Percentiles rank a stretch among this genome's conserved stretches.
Evolutionary conservation across 2,888 invertebrate species (phyloP).

Genomic region (Diachrysia chrysitis): DNA sequence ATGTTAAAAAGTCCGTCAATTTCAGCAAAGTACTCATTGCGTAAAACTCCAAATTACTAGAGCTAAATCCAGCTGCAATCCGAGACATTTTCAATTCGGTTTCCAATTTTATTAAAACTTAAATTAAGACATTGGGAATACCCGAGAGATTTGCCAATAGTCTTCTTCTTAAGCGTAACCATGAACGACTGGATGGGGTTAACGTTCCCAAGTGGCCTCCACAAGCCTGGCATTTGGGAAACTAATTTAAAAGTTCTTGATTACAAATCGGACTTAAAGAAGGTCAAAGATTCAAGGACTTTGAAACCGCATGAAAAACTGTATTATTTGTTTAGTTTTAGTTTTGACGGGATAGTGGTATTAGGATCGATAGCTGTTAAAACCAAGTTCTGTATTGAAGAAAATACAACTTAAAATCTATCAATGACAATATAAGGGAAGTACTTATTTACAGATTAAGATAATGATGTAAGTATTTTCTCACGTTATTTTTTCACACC

Average conservation of each 20-base stretch:
- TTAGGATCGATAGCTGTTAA: background rate
- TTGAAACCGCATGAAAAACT: constrained; percentile 10
- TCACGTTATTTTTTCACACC: too few species aligned
- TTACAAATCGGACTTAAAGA: constrained; percentile 48
- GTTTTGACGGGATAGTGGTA: background rate
- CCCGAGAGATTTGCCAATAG: constrained; percentile 2
- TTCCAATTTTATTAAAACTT: background rate
- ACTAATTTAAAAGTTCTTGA: constrained; percentile 56
- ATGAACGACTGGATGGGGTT: constrained; percentile 39
- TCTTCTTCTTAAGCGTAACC: constrained; percentile 12
- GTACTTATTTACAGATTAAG: too few species aligned
- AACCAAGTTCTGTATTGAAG: background rate
- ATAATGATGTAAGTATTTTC: too few species aligned
- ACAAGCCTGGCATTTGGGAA: constrained; percentile 23
- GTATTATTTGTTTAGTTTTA: background rate
- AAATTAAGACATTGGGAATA: background rate
- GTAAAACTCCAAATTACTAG: background rate
- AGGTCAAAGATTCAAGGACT: constrained; percentile 50
- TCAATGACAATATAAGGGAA: too few species aligned
- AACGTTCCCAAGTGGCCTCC: constrained; percentile 44
- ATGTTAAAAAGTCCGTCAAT: too few species aligned
- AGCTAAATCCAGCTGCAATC: background rate
- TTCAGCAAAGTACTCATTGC: background rate
- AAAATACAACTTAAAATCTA: too few species aligned
- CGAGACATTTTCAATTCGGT: background rate